Conservation (phyloP, 1,140 invertebrate species). For the Drosophila melanogaster region DNA sequence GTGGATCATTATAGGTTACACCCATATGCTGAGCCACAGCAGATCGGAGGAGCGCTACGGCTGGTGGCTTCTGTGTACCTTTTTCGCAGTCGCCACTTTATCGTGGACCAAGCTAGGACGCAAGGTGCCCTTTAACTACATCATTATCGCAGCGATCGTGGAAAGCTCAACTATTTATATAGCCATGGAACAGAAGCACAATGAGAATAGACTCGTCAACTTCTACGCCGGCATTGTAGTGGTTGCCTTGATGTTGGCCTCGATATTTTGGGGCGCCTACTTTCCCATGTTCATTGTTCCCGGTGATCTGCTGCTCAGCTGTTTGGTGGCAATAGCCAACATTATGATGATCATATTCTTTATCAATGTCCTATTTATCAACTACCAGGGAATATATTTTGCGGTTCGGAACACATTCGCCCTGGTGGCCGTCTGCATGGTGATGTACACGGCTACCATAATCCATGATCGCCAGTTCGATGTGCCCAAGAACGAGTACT, state of each 20-base stretch:
- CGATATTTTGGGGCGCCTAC: conserved; percentile 62
- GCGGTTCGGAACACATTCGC: conserved; percentile 56
- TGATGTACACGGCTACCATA: conserved; percentile 72
- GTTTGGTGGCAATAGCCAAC: conserved; percentile 40
- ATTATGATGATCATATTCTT: conserved; percentile 57
- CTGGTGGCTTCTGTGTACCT: conserved; percentile 52
- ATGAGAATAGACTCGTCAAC: conserved; percentile 35
- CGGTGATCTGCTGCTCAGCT: conserved; percentile 60
- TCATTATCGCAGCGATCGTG: conserved; percentile 37
- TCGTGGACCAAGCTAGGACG: conserved; percentile 56
- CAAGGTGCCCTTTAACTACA: conserved; percentile 47
- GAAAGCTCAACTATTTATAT: conserved; percentile 62
- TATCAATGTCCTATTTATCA: conserved; percentile 36
- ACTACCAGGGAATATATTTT: not conserved
- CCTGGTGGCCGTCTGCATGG: conserved; percentile 41
- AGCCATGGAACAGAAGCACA: conserved; percentile 53
- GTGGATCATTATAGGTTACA: conserved; percentile 32
- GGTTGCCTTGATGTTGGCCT: conserved; percentile 24
- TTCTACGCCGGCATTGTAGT: conserved; percentile 54
- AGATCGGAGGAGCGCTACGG: conserved; percentile 34
- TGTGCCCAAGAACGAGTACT: conserved; percentile 65
- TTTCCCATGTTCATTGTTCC: conserved; percentile 66
- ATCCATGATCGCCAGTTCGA: conserved; percentile 70
- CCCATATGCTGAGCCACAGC: not conserved
- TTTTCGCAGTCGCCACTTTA: conserved; percentile 44